Percentiles rank a stretch among this genome's conserved stretches.
phyloP scores from a whole-genome alignment of 2,113 vertebrate genomes.

The Anguilla japonica region DNA sequence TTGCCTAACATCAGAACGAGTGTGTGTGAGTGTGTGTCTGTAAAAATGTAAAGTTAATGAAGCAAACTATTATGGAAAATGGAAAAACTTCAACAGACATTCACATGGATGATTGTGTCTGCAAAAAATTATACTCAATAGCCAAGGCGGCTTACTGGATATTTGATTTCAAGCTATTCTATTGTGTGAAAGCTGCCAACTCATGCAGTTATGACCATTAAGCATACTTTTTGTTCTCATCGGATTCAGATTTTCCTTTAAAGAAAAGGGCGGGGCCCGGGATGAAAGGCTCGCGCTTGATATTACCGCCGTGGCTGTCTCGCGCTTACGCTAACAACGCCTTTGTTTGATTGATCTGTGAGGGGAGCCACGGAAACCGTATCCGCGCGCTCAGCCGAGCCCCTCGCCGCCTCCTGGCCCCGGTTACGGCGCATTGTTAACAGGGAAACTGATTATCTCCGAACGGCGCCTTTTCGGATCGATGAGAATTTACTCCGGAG shows the following conservation, averaged over 20 bases:
- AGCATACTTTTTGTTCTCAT: not conserved
- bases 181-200: not conserved
- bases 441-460: not conserved
- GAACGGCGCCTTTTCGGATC: not conserved
- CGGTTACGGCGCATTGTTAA: not conserved
- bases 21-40: not conserved
- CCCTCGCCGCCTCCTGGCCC: conserved; percentile 9
- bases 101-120: not conserved
- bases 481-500: not conserved
- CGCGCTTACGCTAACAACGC: not conserved
- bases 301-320: not conserved
- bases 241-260: not conserved
- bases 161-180: not conserved
- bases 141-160: not conserved
- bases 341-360: not conserved
- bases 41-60: not conserved
- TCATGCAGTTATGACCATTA: not conserved
- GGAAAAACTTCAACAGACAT: too few species aligned
- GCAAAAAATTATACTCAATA: not conserved
- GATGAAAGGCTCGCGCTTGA: not conserved
- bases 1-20: too few species aligned
- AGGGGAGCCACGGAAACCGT: not conserved
- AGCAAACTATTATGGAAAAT: not conserved
- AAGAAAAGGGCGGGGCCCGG: not conserved
- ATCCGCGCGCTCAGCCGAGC: too few species aligned